Evolutionary conservation across 37 sponge, comb jelly and placozoan genomes (phyloP).

Genomic region (Cliona cf. orientalis): DNA sequence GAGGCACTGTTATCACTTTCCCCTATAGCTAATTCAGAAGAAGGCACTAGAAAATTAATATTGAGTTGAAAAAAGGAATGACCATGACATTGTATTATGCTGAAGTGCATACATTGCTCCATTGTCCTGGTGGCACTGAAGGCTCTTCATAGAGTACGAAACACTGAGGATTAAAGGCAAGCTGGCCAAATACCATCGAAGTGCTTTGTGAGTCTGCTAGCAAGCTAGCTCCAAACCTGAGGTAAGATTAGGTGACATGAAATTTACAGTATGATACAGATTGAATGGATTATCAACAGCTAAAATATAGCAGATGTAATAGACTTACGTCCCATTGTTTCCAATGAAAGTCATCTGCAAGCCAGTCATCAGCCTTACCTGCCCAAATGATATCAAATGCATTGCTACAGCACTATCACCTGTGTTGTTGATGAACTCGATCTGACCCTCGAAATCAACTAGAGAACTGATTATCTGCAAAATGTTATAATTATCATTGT

Average conservation of each 20-base stretch:
- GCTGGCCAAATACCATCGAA: constrained; percentile 4
- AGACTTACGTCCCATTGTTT: constrained; percentile 53
- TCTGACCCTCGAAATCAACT: constrained; percentile 25
- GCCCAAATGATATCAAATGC: constrained; percentile 59
- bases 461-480: constrained; percentile 37
- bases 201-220: background rate
- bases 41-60: too few species aligned
- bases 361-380: constrained; percentile 9
- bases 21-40: too few species aligned
- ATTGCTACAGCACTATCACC: constrained; percentile 18
- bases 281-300: background rate
- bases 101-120: constrained; percentile 52
- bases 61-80: too few species aligned
- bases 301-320: background rate
- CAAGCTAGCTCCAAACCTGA: constrained; percentile 55
- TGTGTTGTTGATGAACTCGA: constrained; percentile 33
- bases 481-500: too few species aligned
- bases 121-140: constrained; percentile 24
- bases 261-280: background rate
- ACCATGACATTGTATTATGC: background rate
- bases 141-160: constrained; percentile 42
- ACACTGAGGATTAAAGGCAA: constrained; percentile 46
- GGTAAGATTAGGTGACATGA: background rate
- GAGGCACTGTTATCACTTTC: too few species aligned
- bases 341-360: constrained; percentile 26